Evolutionary conservation across 2,888 invertebrate species (phyloP).

Genomic region (Auanema sp.): DNA sequence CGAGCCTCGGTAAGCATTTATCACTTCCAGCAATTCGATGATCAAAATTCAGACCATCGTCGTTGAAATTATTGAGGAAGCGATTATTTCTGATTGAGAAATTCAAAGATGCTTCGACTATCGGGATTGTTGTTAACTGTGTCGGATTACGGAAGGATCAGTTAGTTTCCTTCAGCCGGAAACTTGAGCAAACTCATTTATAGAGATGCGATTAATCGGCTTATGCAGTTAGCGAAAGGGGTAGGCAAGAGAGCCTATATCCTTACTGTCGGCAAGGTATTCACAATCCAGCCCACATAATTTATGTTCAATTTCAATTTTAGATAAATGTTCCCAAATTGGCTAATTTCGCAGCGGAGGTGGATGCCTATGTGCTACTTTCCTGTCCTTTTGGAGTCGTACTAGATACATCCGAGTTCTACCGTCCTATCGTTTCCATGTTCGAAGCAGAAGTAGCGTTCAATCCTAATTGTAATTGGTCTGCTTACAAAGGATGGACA

Average conservation of each 20-base stretch:
- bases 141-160: conserved; percentile 71
- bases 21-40: neutral
- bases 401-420: conserved; percentile 79
- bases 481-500: conserved; percentile 52
- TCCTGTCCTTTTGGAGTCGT: conserved; percentile 86
- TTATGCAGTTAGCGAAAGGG: conserved; percentile 71
- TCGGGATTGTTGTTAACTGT: conserved; percentile 86
- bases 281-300: neutral
- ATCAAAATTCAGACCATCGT: conserved; percentile 31
- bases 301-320: conserved; percentile 7
- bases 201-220: conserved; percentile 53
- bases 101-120: conserved; percentile 82
- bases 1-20: too few species aligned
- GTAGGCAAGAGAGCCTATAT: conserved; percentile 86
- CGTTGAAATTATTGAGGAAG: conserved; percentile 72
- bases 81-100: conserved; percentile 84
- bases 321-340: conserved; percentile 84
- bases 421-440: conserved; percentile 85
- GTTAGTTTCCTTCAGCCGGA: neutral
- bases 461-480: conserved; percentile 40
- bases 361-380: conserved; percentile 87
- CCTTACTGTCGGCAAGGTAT: conserved; percentile 84
- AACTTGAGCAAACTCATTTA: neutral
- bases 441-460: conserved; percentile 79
- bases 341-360: conserved; percentile 83